Conservation (phyloP, 1,140 invertebrate species). For the Atopsyche davidsoni region DNA sequence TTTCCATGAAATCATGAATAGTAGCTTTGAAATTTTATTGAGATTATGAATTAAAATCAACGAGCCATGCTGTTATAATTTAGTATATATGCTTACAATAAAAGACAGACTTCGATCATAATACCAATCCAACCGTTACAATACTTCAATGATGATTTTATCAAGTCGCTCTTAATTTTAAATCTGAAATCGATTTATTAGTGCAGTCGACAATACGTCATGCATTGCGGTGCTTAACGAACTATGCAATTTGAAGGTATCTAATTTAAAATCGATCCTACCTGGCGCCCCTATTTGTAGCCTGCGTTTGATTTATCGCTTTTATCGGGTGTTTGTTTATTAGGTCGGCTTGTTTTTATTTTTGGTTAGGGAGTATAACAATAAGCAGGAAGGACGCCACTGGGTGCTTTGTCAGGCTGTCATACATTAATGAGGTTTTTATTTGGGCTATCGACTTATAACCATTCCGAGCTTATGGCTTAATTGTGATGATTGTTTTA, state of each 20-base stretch:
- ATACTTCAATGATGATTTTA: too few relatives aligned
- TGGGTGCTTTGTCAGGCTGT: neutral
- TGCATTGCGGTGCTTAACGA: conserved; percentile 25
- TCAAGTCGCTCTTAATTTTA: conserved; percentile 14
- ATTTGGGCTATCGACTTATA: conserved; percentile 2
- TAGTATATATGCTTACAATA: too few relatives aligned
- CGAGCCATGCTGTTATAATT: too few relatives aligned
- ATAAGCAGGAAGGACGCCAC: too few relatives aligned
- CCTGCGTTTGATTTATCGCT: conserved; percentile 16
- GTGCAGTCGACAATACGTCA: conserved; percentile 21
- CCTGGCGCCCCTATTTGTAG: conserved; percentile 10
- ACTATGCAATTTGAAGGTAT: conserved; percentile 18
- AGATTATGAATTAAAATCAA: too few relatives aligned
- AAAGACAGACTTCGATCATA: too few relatives aligned
- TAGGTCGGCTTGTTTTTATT: neutral
- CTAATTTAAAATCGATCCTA: conserved; percentile 19
- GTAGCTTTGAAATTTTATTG: too few relatives aligned
- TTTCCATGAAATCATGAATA: too few relatives aligned
- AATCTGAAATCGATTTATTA: conserved; percentile 27
- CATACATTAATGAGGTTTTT: conserved; percentile 4
- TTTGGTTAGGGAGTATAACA: too few relatives aligned
- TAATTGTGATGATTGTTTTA: conserved; percentile 15
- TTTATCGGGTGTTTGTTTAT: conserved; percentile 7
- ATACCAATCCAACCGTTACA: too few relatives aligned
- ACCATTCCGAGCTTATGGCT: neutral